Percentiles rank a stretch among this genome's conserved stretches.
Evolutionary conservation across 1,140 invertebrate species (phyloP).

Genomic region (Physella acuta): DNA sequence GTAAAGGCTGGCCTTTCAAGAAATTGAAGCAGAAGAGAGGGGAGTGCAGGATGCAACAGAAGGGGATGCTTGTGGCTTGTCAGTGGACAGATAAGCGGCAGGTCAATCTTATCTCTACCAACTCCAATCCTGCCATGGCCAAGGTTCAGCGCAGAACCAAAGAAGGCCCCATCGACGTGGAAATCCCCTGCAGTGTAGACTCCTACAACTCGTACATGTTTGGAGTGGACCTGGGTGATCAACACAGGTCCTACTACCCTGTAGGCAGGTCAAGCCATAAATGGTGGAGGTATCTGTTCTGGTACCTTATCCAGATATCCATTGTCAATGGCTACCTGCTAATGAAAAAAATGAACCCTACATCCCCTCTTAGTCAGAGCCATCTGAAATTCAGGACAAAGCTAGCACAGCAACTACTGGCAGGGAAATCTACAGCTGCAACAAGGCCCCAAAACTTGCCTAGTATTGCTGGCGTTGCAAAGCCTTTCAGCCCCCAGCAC

Average conservation of each 20-base stretch:
- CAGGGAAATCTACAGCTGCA: background rate
- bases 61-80: constrained; percentile 8
- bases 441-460: background rate
- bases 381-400: background rate
- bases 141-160: background rate
- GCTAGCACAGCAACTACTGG: background rate
- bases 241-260: constrained; percentile 14
- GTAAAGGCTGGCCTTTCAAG: constrained; percentile 15
- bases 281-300: constrained; percentile 23
- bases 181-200: constrained; percentile 3
- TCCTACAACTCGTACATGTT: constrained; percentile 18
- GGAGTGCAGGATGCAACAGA: background rate
- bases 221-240: constrained; percentile 18
- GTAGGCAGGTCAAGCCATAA: background rate
- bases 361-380: background rate
- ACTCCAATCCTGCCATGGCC: constrained; percentile 4
- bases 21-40: background rate
- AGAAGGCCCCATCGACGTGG: background rate
- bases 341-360: background rate
- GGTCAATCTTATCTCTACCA: constrained; percentile 21
- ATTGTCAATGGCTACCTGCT: constrained; percentile 10
- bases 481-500: constrained; percentile 6
- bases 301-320: constrained; percentile 16
- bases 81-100: constrained; percentile 20
- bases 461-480: background rate